phyloP scores from a whole-genome alignment of 1,140 invertebrate genomes.

The Zaprionus ghesquierei region DNA sequence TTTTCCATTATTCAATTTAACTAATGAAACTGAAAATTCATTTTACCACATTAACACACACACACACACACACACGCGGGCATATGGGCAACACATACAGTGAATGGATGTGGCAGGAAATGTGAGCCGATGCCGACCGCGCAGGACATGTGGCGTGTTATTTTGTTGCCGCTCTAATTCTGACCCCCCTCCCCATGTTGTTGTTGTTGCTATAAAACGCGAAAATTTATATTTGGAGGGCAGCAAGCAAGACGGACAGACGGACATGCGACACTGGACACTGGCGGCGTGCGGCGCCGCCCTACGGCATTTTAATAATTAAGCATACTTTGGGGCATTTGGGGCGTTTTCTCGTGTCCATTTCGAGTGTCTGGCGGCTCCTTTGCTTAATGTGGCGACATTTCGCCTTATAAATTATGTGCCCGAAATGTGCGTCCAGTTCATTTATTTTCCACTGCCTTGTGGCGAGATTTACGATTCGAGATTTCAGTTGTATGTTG shows the following conservation, averaged over 20 bases:
- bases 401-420: conserved; percentile 43
- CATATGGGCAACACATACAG: neutral
- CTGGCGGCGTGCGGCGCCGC: conserved; percentile 14
- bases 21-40: conserved; percentile 83
- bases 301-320: conserved; percentile 71
- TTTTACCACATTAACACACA: conserved; percentile 81
- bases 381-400: conserved; percentile 34
- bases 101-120: conserved; percentile 52
- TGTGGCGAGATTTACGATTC: conserved; percentile 16
- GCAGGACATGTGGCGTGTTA: conserved; percentile 71
- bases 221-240: conserved; percentile 69
- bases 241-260: conserved; percentile 25
- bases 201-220: conserved; percentile 59
- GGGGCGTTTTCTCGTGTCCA: conserved; percentile 55
- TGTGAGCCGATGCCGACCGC: conserved; percentile 43
- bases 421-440: conserved; percentile 34
- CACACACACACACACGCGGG: conserved; percentile 35
- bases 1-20: conserved; percentile 83
- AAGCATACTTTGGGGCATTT: conserved; percentile 69
- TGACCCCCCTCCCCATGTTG: neutral
- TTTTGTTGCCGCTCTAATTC: conserved; percentile 32
- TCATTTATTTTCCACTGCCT: conserved; percentile 32
- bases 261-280: neutral
- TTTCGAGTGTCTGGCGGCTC: conserved; percentile 28
- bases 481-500: conserved; percentile 5